Percentiles rank a stretch among this genome's conserved stretches.
These are phyloP conservation scores for Falco peregrinus DNA, from an alignment of 2,797 vertebrate species.

Conservation along the genomic window DNA sequence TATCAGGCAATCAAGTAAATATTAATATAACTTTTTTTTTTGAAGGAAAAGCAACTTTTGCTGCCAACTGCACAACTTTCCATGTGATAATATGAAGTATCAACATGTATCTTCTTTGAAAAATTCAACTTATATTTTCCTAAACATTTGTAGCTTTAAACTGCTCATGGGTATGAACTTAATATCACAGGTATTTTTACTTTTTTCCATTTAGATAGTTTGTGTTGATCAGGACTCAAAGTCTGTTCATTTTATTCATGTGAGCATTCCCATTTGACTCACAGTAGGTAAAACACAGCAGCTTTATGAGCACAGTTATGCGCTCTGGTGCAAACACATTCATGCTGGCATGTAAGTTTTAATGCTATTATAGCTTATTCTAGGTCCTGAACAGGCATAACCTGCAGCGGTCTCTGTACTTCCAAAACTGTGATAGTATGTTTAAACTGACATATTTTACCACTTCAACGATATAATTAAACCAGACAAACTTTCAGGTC, in stretches of 20 bases:
- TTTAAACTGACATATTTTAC: conserved; percentile 10
- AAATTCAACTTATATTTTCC: conserved; percentile 31
- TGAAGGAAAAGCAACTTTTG: conserved; percentile 52
- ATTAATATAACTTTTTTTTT: conserved; percentile 73
- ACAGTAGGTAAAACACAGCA: neutral
- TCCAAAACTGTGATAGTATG: neutral
- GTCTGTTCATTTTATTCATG: neutral
- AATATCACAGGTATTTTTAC: neutral
- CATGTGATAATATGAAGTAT: conserved; percentile 65
- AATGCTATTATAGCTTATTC: neutral
- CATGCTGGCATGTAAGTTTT: neutral
- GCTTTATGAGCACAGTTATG: neutral
- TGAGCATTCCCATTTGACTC: neutral
- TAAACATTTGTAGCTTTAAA: conserved; percentile 27
- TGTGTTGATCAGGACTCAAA: neutral
- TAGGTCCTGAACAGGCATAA: neutral
- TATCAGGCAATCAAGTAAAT: conserved; percentile 80
- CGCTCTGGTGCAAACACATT: neutral
- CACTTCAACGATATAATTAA: conserved; percentile 36
- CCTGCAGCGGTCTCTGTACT: conserved; percentile 7
- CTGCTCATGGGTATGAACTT: neutral
- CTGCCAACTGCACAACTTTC: conserved; percentile 68
- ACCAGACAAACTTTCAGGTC: neutral
- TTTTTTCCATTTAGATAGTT: neutral
- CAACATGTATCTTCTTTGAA: conserved; percentile 62